Conservation (phyloP, 2,888 invertebrate genomes). For the Eudasyphora cyanicolor region DNA sequence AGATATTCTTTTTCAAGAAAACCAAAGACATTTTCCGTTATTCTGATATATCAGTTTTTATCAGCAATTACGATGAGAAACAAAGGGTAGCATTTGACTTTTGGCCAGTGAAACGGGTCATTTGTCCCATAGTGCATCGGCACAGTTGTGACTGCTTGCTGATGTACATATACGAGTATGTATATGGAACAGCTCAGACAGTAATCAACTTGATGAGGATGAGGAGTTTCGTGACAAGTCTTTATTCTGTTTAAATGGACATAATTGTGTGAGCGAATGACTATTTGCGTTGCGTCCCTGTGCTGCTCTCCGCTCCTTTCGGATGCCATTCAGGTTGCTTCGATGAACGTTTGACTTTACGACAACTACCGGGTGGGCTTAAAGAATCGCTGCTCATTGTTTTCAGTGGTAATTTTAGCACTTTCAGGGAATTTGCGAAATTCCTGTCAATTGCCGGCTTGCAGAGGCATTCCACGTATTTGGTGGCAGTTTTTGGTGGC, state of each 20-base stretch:
- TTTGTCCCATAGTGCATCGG: too few relatives aligned
- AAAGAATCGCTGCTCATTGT: constrained; percentile 48
- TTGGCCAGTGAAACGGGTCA: too few relatives aligned
- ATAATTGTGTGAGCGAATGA: constrained; percentile 44
- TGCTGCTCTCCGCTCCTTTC: constrained; percentile 6
- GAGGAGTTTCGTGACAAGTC: constrained; percentile 51
- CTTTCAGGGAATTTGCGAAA: constrained; percentile 67
- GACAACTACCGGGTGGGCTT: constrained; percentile 37
- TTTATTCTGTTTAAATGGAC: constrained; percentile 57
- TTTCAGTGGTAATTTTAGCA: constrained; percentile 68
- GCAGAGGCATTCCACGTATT: constrained; percentile 8
- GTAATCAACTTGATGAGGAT: constrained; percentile 53
- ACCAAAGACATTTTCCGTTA: too few relatives aligned
- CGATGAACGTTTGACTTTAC: not conserved
- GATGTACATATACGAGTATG: not conserved
- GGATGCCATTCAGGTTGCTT: not conserved
- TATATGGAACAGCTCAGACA: constrained; percentile 31
- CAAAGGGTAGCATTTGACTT: too few relatives aligned
- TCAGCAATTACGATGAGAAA: too few relatives aligned
- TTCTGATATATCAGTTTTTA: too few relatives aligned
- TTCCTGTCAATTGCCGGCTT: constrained; percentile 61
- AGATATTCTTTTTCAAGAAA: too few relatives aligned
- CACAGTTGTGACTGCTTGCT: too few relatives aligned
- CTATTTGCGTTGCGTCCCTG: constrained; percentile 17
- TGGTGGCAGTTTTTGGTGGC: not conserved